A percentile compares a stretch with the other conserved stretches of the same genome.
These are phyloP conservation scores for Leptinotarsa peninsularis DNA, from an alignment of 2,888 invertebrate genomes.

Conservation along the genomic window DNA sequence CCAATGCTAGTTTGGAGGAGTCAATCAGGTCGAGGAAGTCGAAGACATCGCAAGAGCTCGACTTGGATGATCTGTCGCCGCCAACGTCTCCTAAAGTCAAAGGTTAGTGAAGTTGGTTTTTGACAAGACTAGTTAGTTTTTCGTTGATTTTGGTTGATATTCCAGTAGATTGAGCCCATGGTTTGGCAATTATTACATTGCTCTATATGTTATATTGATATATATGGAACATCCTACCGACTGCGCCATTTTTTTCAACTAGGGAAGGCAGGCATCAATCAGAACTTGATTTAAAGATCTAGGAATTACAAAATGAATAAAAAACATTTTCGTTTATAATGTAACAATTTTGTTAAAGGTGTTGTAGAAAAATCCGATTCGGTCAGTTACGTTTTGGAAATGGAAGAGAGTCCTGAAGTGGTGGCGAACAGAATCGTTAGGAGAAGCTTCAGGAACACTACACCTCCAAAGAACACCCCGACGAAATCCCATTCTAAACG, in stretches of 20 bases:
- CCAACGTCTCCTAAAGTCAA: constrained; percentile 82
- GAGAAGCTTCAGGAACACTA: constrained; percentile 73
- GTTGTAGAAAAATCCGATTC: constrained; percentile 89
- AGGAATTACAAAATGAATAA: no score
- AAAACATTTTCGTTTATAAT: no score
- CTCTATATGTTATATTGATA: no score
- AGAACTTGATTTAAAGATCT: no score
- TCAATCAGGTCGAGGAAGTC: constrained; percentile 54
- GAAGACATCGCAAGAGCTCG: constrained; percentile 55
- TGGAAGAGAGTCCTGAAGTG: constrained; percentile 79
- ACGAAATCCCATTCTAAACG: constrained; percentile 63
- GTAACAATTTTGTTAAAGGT: constrained; percentile 61
- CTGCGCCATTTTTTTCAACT: no score
- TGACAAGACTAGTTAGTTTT: neutral
- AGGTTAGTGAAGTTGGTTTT: neutral
- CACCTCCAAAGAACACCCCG: constrained; percentile 65
- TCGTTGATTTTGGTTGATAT: no score
- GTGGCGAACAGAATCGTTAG: constrained; percentile 78
- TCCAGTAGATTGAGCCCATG: no score
- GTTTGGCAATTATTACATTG: no score
- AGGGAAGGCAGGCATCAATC: no score
- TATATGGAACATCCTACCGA: no score
- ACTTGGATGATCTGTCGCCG: constrained; percentile 67
- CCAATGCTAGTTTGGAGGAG: constrained; percentile 31
- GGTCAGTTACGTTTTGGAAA: constrained; percentile 87